phyloP scores from a whole-genome alignment of 2,113 vertebrate species.

The Hippocampus guttulatus region DNA sequence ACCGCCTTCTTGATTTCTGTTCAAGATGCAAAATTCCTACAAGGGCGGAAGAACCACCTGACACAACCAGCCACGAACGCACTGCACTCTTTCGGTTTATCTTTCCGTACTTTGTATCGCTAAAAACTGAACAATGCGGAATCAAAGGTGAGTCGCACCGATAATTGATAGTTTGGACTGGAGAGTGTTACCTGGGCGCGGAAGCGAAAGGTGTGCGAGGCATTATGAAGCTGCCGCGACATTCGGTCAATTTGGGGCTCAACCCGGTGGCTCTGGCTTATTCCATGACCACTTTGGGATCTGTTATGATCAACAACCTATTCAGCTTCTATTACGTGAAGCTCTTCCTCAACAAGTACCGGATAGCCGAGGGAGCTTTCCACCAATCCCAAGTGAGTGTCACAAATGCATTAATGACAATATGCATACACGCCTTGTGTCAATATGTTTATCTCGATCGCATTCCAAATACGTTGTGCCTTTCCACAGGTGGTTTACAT shows the following conservation, averaged over 20 bases:
- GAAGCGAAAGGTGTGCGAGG: conserved; percentile 15
- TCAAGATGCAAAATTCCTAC: background rate
- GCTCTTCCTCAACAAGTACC: conserved; percentile 82
- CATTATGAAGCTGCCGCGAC: conserved; percentile 46
- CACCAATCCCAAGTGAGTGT: conserved; percentile 80
- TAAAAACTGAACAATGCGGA: background rate
- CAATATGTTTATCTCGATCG: background rate
- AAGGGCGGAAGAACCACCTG: background rate
- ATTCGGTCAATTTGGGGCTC: conserved; percentile 47
- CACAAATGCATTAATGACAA: background rate
- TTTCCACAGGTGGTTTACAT: conserved; percentile 79
- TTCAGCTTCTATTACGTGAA: conserved; percentile 93
- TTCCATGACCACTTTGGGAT: conserved; percentile 83
- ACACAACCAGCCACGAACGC: background rate
- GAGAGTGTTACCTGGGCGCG: background rate
- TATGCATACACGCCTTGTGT: background rate
- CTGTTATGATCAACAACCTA: conserved; percentile 85
- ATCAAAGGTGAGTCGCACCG: background rate
- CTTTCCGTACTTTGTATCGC: background rate
- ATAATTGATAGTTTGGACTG: background rate
- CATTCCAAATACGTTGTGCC: too few species aligned
- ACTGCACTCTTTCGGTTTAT: background rate
- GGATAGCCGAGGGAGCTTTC: conserved; percentile 82
- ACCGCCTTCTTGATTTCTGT: background rate
- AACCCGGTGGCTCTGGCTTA: conserved; percentile 78